phyloP scores from a whole-genome alignment of 2,113 vertebrate species.

The Syngnathus typhle region DNA sequence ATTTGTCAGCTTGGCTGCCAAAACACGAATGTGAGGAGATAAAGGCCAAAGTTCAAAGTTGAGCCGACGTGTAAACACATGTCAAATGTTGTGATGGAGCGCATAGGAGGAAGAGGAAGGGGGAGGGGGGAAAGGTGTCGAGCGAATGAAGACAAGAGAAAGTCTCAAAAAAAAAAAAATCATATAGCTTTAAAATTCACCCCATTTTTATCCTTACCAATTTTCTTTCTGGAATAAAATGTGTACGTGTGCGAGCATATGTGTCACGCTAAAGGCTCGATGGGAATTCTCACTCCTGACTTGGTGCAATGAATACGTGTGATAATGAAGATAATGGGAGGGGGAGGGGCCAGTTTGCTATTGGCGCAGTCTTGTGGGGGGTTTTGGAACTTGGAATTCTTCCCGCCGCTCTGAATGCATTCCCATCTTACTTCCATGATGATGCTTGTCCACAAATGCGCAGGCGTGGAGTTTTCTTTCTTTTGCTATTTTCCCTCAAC shows the following conservation, averaged over 20 bases:
- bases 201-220: too few species aligned
- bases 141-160: neutral
- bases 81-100: neutral
- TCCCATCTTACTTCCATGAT: neutral
- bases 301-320: conserved; percentile 42
- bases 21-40: neutral
- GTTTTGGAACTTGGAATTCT: neutral
- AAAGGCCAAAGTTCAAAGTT: neutral
- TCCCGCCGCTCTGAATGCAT: conserved; percentile 31
- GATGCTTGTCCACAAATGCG: too few species aligned
- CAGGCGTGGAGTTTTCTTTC: too few species aligned
- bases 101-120: neutral
- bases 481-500: too few species aligned
- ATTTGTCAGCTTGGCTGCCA: neutral
- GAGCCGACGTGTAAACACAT: neutral
- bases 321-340: conserved; percentile 37
- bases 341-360: neutral
- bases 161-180: too few species aligned
- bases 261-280: conserved; percentile 38
- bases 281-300: conserved; percentile 47
- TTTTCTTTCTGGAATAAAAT: too few species aligned
- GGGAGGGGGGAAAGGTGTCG: neutral
- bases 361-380: neutral
- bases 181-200: too few species aligned
- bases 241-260: neutral